Evolutionary conservation across 1,140 invertebrate genomes (phyloP).

Genomic region (Drosophila pseudoobscura): DNA sequence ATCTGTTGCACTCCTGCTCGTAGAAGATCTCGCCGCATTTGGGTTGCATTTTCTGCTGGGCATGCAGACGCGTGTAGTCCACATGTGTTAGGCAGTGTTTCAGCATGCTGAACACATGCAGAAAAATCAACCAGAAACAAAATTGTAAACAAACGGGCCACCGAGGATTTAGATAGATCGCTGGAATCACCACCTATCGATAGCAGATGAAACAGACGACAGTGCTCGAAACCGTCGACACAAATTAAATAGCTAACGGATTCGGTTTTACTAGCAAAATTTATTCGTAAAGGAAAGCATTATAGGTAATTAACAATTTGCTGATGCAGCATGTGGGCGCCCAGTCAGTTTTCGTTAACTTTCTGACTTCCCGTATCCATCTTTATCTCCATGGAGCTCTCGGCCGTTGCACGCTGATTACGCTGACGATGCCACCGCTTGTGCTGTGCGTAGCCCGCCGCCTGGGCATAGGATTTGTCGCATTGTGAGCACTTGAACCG

Average conservation of each 20-base stretch:
- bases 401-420: constrained; percentile 27
- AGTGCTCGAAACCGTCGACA: not conserved
- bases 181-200: not conserved
- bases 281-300: too few relatives aligned
- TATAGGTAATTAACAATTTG: too few relatives aligned
- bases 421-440: constrained; percentile 64
- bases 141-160: constrained; percentile 28
- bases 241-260: not conserved
- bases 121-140: constrained; percentile 34
- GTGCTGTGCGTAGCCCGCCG: constrained; percentile 65
- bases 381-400: not conserved
- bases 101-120: constrained; percentile 51
- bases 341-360: too few relatives aligned
- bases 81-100: constrained; percentile 66
- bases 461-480: constrained; percentile 70
- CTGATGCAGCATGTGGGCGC: too few relatives aligned
- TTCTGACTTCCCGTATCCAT: too few relatives aligned
- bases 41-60: constrained; percentile 46
- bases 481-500: constrained; percentile 88
- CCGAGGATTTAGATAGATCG: not conserved
- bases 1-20: constrained; percentile 53
- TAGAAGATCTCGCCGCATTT: constrained; percentile 73
- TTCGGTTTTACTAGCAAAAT: not conserved
- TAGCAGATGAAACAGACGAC: too few relatives aligned
- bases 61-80: constrained; percentile 53